Evolutionary conservation across 2,888 invertebrate genomes (phyloP).

Genomic region (Polietes domitor): DNA sequence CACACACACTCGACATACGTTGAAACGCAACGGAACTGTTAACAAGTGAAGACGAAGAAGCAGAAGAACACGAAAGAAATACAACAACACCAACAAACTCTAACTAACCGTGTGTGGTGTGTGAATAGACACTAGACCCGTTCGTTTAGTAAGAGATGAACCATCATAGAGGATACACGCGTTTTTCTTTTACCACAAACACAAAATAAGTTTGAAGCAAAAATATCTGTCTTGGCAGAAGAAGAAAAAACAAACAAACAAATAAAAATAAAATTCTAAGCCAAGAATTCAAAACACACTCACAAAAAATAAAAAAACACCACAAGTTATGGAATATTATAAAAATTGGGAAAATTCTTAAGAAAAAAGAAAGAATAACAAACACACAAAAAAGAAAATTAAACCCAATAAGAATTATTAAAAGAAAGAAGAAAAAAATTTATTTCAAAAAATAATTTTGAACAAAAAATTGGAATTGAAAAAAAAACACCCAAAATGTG

Average conservation of each 20-base stretch:
- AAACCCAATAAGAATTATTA: conserved; percentile 51
- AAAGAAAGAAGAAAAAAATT: conserved; percentile 57
- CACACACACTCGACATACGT: conserved; percentile 41
- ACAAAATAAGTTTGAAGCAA: conserved; percentile 45
- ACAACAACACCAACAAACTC: conserved; percentile 67
- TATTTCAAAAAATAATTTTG: conserved; percentile 25
- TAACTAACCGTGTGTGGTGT: conserved; percentile 77
- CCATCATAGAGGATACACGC: conserved; percentile 81
- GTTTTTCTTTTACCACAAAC: conserved; percentile 75
- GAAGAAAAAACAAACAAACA: conserved; percentile 54
- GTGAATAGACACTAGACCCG: conserved; percentile 74
- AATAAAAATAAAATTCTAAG: conserved; percentile 69
- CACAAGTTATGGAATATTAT: conserved; percentile 20
- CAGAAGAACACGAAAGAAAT: neutral
- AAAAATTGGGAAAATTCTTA: conserved; percentile 23
- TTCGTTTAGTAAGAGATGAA: conserved; percentile 81
- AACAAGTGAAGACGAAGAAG: conserved; percentile 33
- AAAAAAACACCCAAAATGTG: conserved; percentile 54
- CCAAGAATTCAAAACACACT: conserved; percentile 22
- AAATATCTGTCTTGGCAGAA: conserved; percentile 8
- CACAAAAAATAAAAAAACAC: conserved; percentile 24
- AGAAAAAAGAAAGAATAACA: conserved; percentile 29
- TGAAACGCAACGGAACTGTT: conserved; percentile 67
- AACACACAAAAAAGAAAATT: neutral
- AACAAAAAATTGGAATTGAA: conserved; percentile 63